phyloP scores from a whole-genome alignment of 2,113 vertebrate genomes.

The Xyliphius kryptos region DNA sequence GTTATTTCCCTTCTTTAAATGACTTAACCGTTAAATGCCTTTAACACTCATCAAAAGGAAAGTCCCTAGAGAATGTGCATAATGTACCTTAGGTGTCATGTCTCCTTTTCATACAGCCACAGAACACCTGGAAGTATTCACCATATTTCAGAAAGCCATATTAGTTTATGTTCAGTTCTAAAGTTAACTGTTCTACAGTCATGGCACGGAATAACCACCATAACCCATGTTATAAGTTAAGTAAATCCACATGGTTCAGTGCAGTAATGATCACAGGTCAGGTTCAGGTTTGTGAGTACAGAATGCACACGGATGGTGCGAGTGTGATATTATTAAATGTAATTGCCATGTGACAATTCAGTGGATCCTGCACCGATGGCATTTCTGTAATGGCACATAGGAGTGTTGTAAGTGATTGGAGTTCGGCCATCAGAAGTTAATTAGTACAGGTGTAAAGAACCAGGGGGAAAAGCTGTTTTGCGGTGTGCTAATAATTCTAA shows the following conservation, averaged over 20 bases:
- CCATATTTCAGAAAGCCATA: not conserved
- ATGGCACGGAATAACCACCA: slow-evolving; percentile 5
- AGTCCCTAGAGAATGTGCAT: not conserved
- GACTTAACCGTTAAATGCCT: slow-evolving; percentile 3
- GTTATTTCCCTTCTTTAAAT: not conserved
- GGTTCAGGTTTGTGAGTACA: too few relatives aligned
- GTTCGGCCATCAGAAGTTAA: slow-evolving; percentile 38
- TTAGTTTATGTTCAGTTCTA: slow-evolving; percentile 26
- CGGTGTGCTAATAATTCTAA: slow-evolving; percentile 50
- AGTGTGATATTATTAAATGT: too few relatives aligned
- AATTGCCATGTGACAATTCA: slow-evolving; percentile 16
- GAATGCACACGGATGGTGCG: too few relatives aligned
- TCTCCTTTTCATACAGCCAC: not conserved
- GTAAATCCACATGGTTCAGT: too few relatives aligned
- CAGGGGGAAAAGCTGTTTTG: slow-evolving; percentile 43
- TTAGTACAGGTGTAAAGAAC: slow-evolving; percentile 30
- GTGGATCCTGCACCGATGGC: slow-evolving; percentile 21
- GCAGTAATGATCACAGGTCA: too few relatives aligned
- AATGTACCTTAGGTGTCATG: not conserved
- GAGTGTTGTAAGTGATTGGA: slow-evolving; percentile 18
- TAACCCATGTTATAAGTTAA: too few relatives aligned
- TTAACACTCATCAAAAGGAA: slow-evolving; percentile 13
- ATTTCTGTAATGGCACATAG: slow-evolving; percentile 4
- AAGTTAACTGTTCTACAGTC: slow-evolving; percentile 16
- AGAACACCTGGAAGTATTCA: slow-evolving; percentile 32